phyloP scores from a whole-genome alignment of 1,140 invertebrate species.

The Agrypnia vestita region DNA sequence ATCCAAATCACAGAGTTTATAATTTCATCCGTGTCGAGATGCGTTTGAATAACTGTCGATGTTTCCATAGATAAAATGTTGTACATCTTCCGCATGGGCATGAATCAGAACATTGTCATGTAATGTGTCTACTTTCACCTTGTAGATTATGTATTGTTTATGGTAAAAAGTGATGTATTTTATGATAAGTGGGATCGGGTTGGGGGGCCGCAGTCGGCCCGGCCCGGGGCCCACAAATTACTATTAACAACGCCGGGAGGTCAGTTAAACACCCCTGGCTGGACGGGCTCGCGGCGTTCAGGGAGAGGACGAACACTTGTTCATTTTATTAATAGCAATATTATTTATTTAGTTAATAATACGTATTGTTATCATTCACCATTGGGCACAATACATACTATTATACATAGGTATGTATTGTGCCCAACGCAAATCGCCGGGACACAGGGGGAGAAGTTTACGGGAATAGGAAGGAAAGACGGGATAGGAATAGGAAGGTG shows the following conservation, averaged over 20 bases:
- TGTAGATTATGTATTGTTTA: slow-evolving; percentile 28
- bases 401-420: too few species aligned
- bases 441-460: too few species aligned
- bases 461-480: too few species aligned
- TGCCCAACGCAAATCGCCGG: too few species aligned
- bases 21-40: too few species aligned
- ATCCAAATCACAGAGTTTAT: too few species aligned
- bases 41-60: too few species aligned
- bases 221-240: slow-evolving; percentile 38
- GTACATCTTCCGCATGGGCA: not conserved
- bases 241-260: slow-evolving; percentile 38
- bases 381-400: too few species aligned
- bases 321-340: too few species aligned
- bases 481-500: too few species aligned
- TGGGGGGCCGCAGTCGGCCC: slow-evolving; percentile 11
- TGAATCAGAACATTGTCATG: slow-evolving; percentile 26
- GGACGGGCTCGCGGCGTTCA: not conserved
- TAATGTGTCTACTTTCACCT: slow-evolving; percentile 18
- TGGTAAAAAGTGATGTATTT: slow-evolving; percentile 32
- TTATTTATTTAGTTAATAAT: too few species aligned
- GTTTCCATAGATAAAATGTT: slow-evolving; percentile 11
- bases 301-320: not conserved
- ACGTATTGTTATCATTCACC: too few species aligned
- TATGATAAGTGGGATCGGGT: slow-evolving; percentile 36
- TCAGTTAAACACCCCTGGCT: slow-evolving; percentile 35